Base-by-base conservation (phyloP, 1,140 invertebrate species). In the Drosophila bipectinata region DNA sequence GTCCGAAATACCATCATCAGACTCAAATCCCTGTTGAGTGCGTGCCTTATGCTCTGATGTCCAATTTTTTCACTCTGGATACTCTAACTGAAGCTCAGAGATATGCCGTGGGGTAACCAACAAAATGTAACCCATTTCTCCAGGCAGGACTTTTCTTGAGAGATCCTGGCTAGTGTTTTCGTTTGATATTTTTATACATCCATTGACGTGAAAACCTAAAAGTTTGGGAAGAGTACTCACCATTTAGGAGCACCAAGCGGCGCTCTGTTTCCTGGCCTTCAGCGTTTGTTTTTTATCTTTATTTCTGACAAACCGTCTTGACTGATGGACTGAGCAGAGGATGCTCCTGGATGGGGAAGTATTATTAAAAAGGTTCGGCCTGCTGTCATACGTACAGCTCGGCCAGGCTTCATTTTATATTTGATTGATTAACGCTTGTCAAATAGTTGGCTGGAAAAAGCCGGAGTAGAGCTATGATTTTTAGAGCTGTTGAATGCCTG, bases 351-450 rank as follows among this genome's bases (percentile, higher is more conserved):
- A 47, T 9, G 24, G 54, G 10, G 41, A 80, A 88, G 77, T 73
- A 88, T 87, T 79, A 87, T 88, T 79, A 88, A 88, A 88, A 88
- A 88, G 83, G 84, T 88, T 88, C 71, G 63, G 57, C 37, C 53
- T 34, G 62, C 67, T 87, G 83, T 82, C 82, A 88, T 85, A 77
- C 41, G 61, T 85, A 69, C 64, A 69, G 63, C 47, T 57, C 68
- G 21, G 30, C 48, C 44, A 55, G 64, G 61, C 56, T 53, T 73
- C 53, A 69, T 72, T 76, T 41, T 58, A 47, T 26, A 45, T 60
- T 83, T 87, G 83, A 87, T 87, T 87, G 83, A 87, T 88, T 88
- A 88, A 67, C 69, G 53, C 75, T 79, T 83, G 83, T 83, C 79
- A 87, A 79, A 83, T 58, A 78, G 62, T 66, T 82, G 14, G 57